Evolutionary conservation across 2,888 invertebrate genomes (phyloP), one percentile per base, ranked within the genome.

Genomic region (Macaria notata): DNA sequence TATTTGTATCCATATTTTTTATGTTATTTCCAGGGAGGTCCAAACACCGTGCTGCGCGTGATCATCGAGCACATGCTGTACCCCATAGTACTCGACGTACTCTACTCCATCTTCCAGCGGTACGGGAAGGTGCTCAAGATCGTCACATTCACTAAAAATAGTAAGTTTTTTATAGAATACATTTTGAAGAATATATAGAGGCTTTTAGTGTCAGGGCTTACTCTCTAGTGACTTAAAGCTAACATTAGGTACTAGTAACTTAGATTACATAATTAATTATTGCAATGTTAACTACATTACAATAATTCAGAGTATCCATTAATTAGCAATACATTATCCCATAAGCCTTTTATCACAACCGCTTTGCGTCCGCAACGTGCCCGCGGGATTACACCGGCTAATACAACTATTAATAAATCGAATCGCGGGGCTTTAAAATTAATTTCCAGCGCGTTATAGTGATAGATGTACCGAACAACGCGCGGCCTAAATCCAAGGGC

Each of bases 81-180:
- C 88, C 99, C 99, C 50, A 98, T 99, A 75, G 98, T 98, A 56
- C 94, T 99, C 81, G 99, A 99, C 87, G 97, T 99, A 65, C 94
- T 99, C 69, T 97, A 98, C 77, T 96, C 99, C 94, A 98, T 99
- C 89, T 99, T 99, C 94, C 98, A 98, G 77, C 95, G 99, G 73
- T 99, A 97, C 90, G 99, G 99, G 76, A 99, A 98, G 93, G 99
- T 99, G 78, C 94, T 99, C 81, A 99, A 99, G 92, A 99, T 99
- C 80, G 99, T 99, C 83, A 99, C 99, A 75, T 99, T 99, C 93
- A 99, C 98, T 79, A 99, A 99, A 94, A 99, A 99, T 92, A 98
- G 99, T 98, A 94, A 97, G 97, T 95, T 41, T 38, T 5, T 19
- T 19, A 19, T 19, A 19, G 19, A 19, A 19, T 19, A 19, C 19